Conservation (phyloP, 2,113 vertebrate species). For the Lynx canadensis region DNA sequence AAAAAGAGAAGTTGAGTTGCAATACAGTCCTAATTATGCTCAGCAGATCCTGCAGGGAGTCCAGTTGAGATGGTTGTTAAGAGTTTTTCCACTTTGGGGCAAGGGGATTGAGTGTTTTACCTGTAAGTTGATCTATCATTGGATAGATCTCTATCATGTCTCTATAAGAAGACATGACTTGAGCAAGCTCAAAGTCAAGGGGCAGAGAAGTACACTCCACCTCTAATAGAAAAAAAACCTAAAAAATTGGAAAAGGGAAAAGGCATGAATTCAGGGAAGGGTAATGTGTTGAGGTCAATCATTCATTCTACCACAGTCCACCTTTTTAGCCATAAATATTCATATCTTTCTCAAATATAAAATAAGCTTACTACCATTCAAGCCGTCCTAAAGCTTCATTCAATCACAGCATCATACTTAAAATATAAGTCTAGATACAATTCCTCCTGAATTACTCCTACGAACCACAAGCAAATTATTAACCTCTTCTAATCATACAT, state of each 20-base stretch:
- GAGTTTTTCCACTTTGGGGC: background rate
- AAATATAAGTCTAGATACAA: background rate
- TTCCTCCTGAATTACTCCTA: background rate
- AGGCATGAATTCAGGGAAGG: background rate
- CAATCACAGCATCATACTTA: background rate
- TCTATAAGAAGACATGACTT: background rate
- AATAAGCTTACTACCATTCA: background rate
- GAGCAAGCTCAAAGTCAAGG: background rate
- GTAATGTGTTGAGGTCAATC: background rate
- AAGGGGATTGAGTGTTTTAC: background rate
- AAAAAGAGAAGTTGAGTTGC: background rate
- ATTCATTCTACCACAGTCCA: background rate
- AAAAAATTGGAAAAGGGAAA: background rate
- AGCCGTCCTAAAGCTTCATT: background rate
- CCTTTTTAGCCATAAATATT: background rate
- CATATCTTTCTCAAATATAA: background rate
- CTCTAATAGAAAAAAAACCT: background rate
- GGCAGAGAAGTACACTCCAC: background rate
- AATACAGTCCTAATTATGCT: background rate
- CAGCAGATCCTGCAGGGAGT: background rate
- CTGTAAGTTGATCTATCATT: background rate
- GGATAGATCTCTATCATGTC: background rate
- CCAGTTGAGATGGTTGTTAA: background rate
- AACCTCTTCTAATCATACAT: background rate
- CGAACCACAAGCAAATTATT: background rate